Conservation (phyloP, 2,888 invertebrate species). For the Aspidiotus rigidus region DNA sequence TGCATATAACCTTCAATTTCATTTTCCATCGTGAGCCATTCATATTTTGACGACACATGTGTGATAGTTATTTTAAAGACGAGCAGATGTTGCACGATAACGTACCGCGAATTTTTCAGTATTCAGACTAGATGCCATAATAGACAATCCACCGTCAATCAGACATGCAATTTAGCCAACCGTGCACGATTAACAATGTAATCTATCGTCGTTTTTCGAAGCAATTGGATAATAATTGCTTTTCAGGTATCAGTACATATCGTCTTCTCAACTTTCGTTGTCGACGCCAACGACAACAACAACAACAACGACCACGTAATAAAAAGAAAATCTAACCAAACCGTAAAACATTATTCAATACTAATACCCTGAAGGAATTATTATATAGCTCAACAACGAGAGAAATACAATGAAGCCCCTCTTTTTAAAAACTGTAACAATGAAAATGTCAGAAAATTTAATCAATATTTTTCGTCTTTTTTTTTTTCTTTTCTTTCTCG, state of each 20-base stretch:
- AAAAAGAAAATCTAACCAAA: background rate
- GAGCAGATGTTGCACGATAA: no score
- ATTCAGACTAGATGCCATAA: no score
- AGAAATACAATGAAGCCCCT: background rate
- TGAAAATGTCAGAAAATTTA: constrained; percentile 1
- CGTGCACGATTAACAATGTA: background rate
- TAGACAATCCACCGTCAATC: background rate
- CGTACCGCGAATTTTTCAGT: no score
- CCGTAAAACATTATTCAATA: constrained; percentile 1
- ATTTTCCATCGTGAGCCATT: no score
- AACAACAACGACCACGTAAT: background rate
- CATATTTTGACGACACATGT: no score
- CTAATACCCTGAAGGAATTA: constrained; percentile 4
- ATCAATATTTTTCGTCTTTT: background rate
- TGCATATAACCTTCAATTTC: no score
- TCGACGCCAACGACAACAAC: constrained; percentile 1
- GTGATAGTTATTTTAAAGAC: no score
- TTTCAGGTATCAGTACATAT: background rate
- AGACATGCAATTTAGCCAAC: background rate
- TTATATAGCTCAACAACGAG: background rate
- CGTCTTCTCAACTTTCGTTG: background rate
- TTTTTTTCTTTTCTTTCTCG: no score
- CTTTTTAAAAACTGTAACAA: background rate
- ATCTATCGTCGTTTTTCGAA: background rate
- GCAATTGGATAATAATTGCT: constrained; percentile 2